Base-by-base conservation (phyloP, 2,888 invertebrate genomes). In the Chironomus tentans region DNA sequence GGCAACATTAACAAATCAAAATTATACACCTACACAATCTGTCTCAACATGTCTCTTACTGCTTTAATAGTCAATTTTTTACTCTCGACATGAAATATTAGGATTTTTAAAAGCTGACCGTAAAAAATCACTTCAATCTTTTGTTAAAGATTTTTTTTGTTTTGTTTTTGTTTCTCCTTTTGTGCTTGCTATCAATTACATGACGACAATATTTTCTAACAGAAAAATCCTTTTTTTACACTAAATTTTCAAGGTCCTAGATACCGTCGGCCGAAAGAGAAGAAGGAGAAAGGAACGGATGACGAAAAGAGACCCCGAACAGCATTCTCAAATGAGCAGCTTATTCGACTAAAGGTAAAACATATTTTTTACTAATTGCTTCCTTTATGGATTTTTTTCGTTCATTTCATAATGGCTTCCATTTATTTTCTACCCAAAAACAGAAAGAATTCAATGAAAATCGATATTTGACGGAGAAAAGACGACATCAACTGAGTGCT, bases 301-400 rank as follows among this genome's bases (percentile, higher is more conserved):
- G 93, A 93, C 79, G 95, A 96, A 84, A 98, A 98, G 82, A 87
- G 98, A 79, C 98, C 98, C 0, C 85, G 98, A 72, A 98, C 98
- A 1, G 98, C 98, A 12, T 98, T 98, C 86, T 96, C 96, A 76
- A 92, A 93, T 73, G 95, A 97, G 62, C 98, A 98, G 82, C 87
- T 98, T 79, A 90, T 92, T 4, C 88, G 95, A 80, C 86, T 98
- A 80, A 97, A 96, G 87, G 88, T 89, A 80, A 81, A 80, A 74
- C 74, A 24, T 7, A 56, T 6, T 4, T 15, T 69, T 28, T 15
- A 61, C 21, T 21, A 68, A 77, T 68, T 38, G 65, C 22, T 77
- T 75, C 22, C 12, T 68, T 74, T 68, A 18, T 56, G 38, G 38
- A 38, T 38, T 28, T 28, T 28, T 28, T 28, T 28, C 5, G 3